Evolutionary conservation across 2,113 vertebrate genomes (phyloP), one percentile per base, ranked within the genome.

Genomic region (Ceyx melanurus): DNA sequence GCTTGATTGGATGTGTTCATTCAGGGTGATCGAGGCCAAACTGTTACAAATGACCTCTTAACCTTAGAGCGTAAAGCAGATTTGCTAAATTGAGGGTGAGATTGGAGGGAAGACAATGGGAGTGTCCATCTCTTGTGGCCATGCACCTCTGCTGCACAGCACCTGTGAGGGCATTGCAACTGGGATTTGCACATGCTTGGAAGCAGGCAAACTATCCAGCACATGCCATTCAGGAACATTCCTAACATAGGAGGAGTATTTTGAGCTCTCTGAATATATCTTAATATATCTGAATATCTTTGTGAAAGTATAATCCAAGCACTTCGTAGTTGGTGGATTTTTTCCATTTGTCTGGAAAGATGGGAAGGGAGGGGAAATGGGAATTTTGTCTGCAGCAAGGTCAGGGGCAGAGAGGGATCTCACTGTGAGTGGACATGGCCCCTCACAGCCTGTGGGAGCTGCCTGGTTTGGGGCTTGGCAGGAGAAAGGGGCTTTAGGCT

Each of bases 1-100:
- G 68, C 42, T 94, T 95, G 95, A 96, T 73, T 94, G 89, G 86
- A 93, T 95, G 89, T 77, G 89, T 85, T 92, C 92, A 90, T 83
- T 88, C 68, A 26, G 64, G 74, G 11, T 82, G 45, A 86, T 84
- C 70, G 42, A 87, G 85, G 85, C 87, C 85, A 65, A 83, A 86
- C 43, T 50, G 79, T 79, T 91, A 89, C 75, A 94, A 94, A 93
- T 87, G 85, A 77, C 91, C 87, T 88, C 75, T 67, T 71, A 28
- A 82, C 67, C 72, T 86, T 4, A 20, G 74, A 89, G 66, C 37
- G 43, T 31, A n/a, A 65, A 57, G 9, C 6, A n/a, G 68, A 83
- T 88, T 65, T 83, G 67, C 28, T 76, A 17, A 87, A 72, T 5
- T 0, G 0, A 82, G 86, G 43, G 21, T 21, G 54, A 65, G 37